Evolutionary conservation across 2,888 invertebrate genomes (phyloP).

Genomic region (Parascotia fuliginaria): DNA sequence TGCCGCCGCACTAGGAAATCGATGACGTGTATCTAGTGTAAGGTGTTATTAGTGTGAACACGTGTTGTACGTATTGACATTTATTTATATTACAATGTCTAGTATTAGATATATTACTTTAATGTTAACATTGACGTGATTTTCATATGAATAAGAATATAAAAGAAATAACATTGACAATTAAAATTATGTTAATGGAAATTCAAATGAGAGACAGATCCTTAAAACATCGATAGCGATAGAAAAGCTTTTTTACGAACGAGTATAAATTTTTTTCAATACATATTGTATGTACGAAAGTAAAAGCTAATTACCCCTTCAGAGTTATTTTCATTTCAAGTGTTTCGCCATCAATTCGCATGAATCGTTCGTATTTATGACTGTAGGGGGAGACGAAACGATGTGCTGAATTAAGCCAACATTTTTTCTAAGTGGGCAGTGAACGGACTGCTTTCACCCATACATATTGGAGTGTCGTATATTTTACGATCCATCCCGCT

Average conservation of each 20-base stretch:
- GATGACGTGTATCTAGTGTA: slow-evolving; percentile 49
- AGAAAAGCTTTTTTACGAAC: slow-evolving; percentile 48
- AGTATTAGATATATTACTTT: background rate
- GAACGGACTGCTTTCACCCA: slow-evolving; percentile 74
- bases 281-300: slow-evolving; percentile 36
- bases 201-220: slow-evolving; percentile 50
- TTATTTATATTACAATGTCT: slow-evolving; percentile 8
- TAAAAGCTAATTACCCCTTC: slow-evolving; percentile 71
- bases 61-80: slow-evolving; percentile 15
- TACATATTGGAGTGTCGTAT: slow-evolving; percentile 81
- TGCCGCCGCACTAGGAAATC: slow-evolving; percentile 62
- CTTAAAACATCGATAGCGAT: slow-evolving; percentile 49
- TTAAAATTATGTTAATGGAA: slow-evolving; percentile 61
- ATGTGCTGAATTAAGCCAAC: slow-evolving; percentile 81
- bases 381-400: slow-evolving; percentile 61
- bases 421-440: slow-evolving; percentile 83
- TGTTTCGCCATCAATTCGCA: slow-evolving; percentile 72
- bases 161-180: slow-evolving; percentile 58
- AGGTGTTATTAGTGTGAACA: slow-evolving; percentile 35
- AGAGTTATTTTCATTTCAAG: slow-evolving; percentile 60
- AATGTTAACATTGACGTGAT: slow-evolving; percentile 43
- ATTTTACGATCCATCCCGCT: slow-evolving; percentile 80
- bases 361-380: slow-evolving; percentile 76
- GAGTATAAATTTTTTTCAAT: slow-evolving; percentile 27
- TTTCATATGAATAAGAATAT: slow-evolving; percentile 56